Evolutionary conservation across 2,113 vertebrate genomes (phyloP), one percentile per base, ranked within the genome.

Genomic region (Tricholaema leucomelas): DNA sequence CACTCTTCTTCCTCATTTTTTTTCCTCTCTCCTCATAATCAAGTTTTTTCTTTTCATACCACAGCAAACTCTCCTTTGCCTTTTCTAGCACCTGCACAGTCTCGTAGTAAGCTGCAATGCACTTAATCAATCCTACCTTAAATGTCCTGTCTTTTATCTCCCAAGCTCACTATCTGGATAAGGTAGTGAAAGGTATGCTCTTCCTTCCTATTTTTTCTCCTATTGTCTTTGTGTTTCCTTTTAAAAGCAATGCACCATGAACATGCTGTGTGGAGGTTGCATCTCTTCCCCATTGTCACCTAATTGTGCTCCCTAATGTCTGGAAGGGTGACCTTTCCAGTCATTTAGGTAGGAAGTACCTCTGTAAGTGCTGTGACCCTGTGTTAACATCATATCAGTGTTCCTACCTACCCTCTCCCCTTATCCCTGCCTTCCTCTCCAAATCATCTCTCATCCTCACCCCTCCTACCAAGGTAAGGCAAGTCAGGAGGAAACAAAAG

Each of bases 141-240:
- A 98, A 99, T 98, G 98, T 99, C 98, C 98, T 99, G 98, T 99
- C 98, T 99, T 99, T 99, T 99, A 99, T 99, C 98, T 99, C 97
- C 98, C 98, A 99, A 99, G 99, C 99, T 98, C 99, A 99, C 99
- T 99, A 99, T 99, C 99, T 99, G 99, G 99, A 99, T 99, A 99
- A 99, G 99, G 99, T 99, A 99, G 99, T 99, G 98, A 99, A 99
- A 99, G 99, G 99, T 99, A 99, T 96, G 99, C 98, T 98, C 98
- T 98, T 98, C 98, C 98, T 99, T 97, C 98, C 97, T 98, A 96
- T 97, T 96, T 97, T 96, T 97, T 97, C n/a, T 97, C 97, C 92
- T 96, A 87, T 97, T 97, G 97, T 98, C 94, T 97, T 95, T 97
- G 97, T 98, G 96, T 92, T 95, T 96, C 93, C 96, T 94, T 95